A percentile compares a stretch with the other conserved stretches of the same genome.
Conservation (phyloP, 2,113 vertebrate genomes). For the Dipodomys spectabilis region DNA sequence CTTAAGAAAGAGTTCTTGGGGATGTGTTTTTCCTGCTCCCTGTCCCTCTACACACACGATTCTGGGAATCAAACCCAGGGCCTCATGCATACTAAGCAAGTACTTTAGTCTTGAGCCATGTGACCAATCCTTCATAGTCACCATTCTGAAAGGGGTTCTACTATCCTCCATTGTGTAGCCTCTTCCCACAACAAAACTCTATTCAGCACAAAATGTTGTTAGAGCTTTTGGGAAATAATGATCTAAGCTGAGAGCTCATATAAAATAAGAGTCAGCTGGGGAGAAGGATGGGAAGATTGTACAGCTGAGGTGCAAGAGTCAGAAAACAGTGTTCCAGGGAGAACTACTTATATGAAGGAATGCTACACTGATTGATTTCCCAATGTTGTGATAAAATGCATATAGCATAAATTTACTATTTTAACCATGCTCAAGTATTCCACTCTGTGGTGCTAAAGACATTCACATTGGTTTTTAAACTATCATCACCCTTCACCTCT, state of each 20-base stretch:
- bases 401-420: neutral
- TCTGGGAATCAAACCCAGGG: neutral
- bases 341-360: neutral
- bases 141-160: too few species aligned
- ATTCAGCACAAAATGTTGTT: neutral
- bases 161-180: neutral
- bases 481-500: neutral
- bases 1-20: too few species aligned
- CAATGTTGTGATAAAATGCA: neutral
- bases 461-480: neutral
- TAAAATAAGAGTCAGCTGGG: neutral
- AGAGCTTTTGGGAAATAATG: neutral
- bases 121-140: neutral
- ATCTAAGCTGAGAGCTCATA: neutral
- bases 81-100: neutral
- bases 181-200: neutral
- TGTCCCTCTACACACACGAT: neutral
- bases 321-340: neutral
- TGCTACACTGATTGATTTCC: neutral
- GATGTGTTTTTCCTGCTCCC: neutral
- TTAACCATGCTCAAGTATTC: neutral
- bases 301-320: neutral
- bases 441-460: neutral
- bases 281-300: neutral
- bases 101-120: neutral